Conservation (phyloP, 2,113 vertebrate genomes). For the Brienomyrus longianalis region DNA sequence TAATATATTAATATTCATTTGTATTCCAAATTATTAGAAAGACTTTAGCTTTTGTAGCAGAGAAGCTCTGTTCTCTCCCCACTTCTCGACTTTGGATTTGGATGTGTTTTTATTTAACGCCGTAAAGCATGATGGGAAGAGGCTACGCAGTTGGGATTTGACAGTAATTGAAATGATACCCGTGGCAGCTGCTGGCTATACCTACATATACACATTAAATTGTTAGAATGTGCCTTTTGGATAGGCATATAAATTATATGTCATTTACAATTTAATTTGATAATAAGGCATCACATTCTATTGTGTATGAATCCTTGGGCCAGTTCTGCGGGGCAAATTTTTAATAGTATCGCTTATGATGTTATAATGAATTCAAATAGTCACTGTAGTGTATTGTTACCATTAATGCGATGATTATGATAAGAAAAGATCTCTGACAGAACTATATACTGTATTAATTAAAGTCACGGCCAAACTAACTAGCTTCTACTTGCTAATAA, state of each 20-base stretch:
- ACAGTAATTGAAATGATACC: slow-evolving; percentile 6
- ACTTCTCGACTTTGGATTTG: neutral
- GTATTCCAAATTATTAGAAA: neutral
- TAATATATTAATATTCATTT: neutral
- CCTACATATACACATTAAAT: neutral
- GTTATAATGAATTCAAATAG: neutral
- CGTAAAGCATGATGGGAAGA: neutral
- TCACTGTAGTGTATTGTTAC: neutral
- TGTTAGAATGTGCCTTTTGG: neutral
- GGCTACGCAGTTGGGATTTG: neutral
- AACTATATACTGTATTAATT: neutral
- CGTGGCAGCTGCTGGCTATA: slow-evolving; percentile 1
- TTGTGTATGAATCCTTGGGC: neutral
- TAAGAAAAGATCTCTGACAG: neutral
- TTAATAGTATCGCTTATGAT: slow-evolving; percentile 8
- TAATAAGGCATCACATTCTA: slow-evolving; percentile 1
- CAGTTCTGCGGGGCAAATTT: neutral
- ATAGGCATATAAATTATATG: slow-evolving; percentile 15
- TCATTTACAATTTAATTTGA: slow-evolving; percentile 19
- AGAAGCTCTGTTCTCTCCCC: neutral
- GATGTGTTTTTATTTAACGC: neutral
- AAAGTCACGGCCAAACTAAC: neutral
- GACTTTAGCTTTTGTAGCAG: neutral
- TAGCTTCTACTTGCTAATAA: neutral
- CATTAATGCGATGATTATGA: neutral